phyloP scores from a whole-genome alignment of 2,888 invertebrate species.

The Rotaria sp. region DNA sequence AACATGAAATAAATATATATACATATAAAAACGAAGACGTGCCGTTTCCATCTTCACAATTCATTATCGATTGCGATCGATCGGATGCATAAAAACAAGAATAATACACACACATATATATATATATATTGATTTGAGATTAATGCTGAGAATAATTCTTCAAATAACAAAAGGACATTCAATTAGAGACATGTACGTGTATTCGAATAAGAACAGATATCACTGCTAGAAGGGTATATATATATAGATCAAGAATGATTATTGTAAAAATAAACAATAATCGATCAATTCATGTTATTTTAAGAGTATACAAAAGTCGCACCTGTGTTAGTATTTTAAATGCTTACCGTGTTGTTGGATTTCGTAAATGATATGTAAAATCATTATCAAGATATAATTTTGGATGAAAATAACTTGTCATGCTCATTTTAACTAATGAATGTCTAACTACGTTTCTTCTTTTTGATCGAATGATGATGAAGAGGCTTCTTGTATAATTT shows the following conservation, averaged over 20 bases:
- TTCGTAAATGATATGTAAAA: not conserved
- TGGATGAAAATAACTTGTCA: slow-evolving; percentile 14
- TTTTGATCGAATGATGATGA: slow-evolving; percentile 1
- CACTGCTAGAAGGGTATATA: not conserved
- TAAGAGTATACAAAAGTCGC: not conserved
- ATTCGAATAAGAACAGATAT: slow-evolving; percentile 17
- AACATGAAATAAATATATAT: not conserved
- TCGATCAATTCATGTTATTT: not conserved
- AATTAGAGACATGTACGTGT: not conserved
- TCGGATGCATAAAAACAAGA: not conserved
- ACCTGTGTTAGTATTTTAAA: not conserved
- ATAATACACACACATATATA: not conserved
- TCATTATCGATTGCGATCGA: slow-evolving; percentile 1
- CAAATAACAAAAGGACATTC: not conserved
- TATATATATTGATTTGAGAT: not conserved
- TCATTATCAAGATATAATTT: not conserved
- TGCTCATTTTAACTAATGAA: not conserved
- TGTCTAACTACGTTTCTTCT: not conserved
- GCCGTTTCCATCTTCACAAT: not conserved
- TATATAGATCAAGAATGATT: not conserved
- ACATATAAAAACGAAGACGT: not conserved
- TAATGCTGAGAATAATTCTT: not conserved
- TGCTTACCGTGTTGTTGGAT: not conserved
- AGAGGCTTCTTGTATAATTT: not conserved
- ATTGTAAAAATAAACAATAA: slow-evolving; percentile 15